Conservation (phyloP, 2,113 vertebrate genomes). For the Archocentrus centrarchus region DNA sequence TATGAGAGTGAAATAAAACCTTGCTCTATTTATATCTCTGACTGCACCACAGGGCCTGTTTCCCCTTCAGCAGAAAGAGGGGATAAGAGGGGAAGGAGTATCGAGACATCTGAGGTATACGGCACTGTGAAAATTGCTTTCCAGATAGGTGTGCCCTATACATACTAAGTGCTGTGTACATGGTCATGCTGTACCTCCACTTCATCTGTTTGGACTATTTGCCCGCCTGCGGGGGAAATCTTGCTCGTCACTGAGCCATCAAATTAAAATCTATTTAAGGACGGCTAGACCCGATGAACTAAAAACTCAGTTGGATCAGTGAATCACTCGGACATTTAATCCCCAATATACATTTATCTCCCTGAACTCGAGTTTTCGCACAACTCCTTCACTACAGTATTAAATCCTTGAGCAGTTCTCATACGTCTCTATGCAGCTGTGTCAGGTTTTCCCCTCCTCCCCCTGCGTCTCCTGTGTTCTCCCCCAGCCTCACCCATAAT, state of each 20-base stretch:
- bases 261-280: constrained; percentile 60
- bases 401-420: constrained; percentile 54
- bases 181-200: constrained; percentile 35
- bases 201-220: constrained; percentile 42
- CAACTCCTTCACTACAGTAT: constrained; percentile 10
- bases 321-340: constrained; percentile 44
- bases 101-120: constrained; percentile 60
- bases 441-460: constrained; percentile 37
- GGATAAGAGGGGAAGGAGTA: constrained; percentile 54
- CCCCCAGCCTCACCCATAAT: constrained; percentile 53
- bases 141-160: constrained; percentile 60
- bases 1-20: constrained; percentile 83
- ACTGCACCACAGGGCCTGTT: constrained; percentile 67
- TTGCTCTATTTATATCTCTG: constrained; percentile 78
- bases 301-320: constrained; percentile 34
- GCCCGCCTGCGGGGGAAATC: constrained; percentile 9
- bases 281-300: constrained; percentile 42
- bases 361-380: constrained; percentile 20
- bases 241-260: constrained; percentile 44
- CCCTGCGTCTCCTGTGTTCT: constrained; percentile 61
- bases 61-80: constrained; percentile 67
- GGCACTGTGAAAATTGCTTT: constrained; percentile 75
- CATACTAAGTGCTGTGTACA: constrained; percentile 66
- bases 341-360: constrained; percentile 45
- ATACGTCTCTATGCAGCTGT: constrained; percentile 26